phyloP scores from a whole-genome alignment of 2,113 vertebrate species.

The Plecturocebus donacophilus region DNA sequence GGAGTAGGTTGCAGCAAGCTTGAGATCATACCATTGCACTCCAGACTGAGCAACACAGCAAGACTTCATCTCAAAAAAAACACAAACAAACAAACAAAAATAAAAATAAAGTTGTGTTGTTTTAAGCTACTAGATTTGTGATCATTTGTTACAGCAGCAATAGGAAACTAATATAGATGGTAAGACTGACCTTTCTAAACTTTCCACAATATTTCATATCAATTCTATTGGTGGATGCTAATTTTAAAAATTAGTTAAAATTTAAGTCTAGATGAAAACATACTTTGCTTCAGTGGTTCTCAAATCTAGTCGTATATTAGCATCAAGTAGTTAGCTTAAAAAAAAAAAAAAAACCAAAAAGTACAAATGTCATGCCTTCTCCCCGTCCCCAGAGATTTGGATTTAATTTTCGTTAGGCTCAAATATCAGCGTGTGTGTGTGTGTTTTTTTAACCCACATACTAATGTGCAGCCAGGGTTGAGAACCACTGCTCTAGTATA shows the following conservation, averaged over 20 bases:
- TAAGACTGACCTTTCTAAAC: conserved; percentile 14
- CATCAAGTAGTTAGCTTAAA: neutral
- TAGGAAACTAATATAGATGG: neutral
- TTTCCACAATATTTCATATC: neutral
- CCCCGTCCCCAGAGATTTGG: neutral
- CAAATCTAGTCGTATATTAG: neutral
- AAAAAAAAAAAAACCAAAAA: neutral
- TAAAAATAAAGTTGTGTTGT: neutral
- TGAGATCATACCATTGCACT: rapidly evolving
- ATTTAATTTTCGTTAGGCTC: conserved; percentile 4
- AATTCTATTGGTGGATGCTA: neutral
- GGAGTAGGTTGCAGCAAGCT: too few species aligned
- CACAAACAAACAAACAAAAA: too few species aligned
- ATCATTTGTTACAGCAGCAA: conserved; percentile 31
- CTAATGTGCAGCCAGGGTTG: neutral
- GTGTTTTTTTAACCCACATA: neutral
- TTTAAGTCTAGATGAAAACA: conserved; percentile 6
- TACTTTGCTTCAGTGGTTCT: neutral
- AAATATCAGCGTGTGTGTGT: neutral
- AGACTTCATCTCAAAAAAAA: too few species aligned
- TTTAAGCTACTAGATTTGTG: neutral
- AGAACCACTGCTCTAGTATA: neutral
- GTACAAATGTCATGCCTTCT: neutral
- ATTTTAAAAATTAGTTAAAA: conserved; percentile 15
- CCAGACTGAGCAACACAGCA: too few species aligned